Evolutionary conservation across 2,888 invertebrate species (phyloP).

Genomic region (Lomographa bimaculata): DNA sequence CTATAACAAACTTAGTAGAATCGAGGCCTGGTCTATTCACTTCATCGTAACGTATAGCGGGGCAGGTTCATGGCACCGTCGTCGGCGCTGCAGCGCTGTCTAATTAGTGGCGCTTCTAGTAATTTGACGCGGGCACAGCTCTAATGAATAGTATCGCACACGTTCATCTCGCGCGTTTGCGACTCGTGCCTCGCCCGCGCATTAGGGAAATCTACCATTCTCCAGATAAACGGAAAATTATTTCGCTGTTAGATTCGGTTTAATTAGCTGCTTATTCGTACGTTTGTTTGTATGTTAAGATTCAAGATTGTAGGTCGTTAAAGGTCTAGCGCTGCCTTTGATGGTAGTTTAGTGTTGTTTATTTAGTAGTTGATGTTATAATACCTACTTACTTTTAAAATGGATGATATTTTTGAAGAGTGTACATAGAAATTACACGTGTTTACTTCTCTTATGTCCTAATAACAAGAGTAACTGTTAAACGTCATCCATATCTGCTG

Average conservation of each 20-base stretch:
- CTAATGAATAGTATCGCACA: conserved; percentile 83
- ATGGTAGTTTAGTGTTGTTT: too few species aligned
- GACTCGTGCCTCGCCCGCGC: conserved; percentile 57
- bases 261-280: conserved; percentile 30
- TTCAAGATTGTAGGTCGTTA: conserved; percentile 7
- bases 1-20: too few species aligned
- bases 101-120: conserved; percentile 75
- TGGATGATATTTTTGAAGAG: too few species aligned
- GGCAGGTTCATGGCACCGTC: conserved; percentile 30
- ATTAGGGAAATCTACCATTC: conserved; percentile 60
- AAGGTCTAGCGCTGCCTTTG: too few species aligned
- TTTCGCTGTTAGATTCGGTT: conserved; percentile 37
- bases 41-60: conserved; percentile 17
- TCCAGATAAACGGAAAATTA: conserved; percentile 61
- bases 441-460: too few species aligned
- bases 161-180: conserved; percentile 74
- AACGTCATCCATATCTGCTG: too few species aligned
- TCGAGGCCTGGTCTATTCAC: conserved; percentile 8
- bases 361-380: too few species aligned
- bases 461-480: too few species aligned
- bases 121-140: conserved; percentile 77
- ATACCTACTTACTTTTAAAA: too few species aligned
- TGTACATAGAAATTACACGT: too few species aligned
- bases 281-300: conserved; percentile 11
- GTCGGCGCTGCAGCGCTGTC: conserved; percentile 52